Conservation (phyloP, 2,113 vertebrate genomes). For the Chelonoidis abingdonii region DNA sequence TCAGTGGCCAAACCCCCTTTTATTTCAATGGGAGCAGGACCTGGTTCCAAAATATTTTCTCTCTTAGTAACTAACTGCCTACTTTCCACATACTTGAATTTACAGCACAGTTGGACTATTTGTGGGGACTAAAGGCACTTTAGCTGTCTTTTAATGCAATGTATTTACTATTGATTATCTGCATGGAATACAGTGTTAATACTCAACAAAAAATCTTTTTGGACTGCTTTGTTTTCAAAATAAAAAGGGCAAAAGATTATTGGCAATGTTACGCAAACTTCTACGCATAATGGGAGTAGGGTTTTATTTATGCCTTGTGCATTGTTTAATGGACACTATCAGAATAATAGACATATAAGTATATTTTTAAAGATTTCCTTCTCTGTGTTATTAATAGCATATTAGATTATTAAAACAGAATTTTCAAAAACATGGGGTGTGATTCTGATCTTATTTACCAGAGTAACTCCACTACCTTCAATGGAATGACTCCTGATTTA, state of each 20-base stretch:
- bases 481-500: background rate
- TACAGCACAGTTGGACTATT: background rate
- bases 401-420: background rate
- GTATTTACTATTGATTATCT: conserved; percentile 34
- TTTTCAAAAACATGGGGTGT: background rate
- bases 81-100: conserved; percentile 45
- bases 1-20: rapidly evolving
- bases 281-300: background rate
- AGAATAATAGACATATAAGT: background rate
- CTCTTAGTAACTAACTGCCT: background rate
- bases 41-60: background rate
- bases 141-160: conserved; percentile 16
- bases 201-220: conserved; percentile 36
- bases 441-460: background rate
- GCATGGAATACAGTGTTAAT: conserved; percentile 38
- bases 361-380: background rate
- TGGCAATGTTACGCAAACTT: background rate
- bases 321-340: rapidly evolving
- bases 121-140: background rate
- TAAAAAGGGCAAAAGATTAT: conserved; percentile 7
- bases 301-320: background rate
- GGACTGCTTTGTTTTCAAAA: conserved; percentile 39
- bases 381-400: background rate
- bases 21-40: background rate
- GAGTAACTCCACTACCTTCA: background rate